Evolutionary conservation across 1,140 invertebrate genomes (phyloP), one percentile per base, ranked within the genome.

Genomic region (Ceratitis capitata): DNA sequence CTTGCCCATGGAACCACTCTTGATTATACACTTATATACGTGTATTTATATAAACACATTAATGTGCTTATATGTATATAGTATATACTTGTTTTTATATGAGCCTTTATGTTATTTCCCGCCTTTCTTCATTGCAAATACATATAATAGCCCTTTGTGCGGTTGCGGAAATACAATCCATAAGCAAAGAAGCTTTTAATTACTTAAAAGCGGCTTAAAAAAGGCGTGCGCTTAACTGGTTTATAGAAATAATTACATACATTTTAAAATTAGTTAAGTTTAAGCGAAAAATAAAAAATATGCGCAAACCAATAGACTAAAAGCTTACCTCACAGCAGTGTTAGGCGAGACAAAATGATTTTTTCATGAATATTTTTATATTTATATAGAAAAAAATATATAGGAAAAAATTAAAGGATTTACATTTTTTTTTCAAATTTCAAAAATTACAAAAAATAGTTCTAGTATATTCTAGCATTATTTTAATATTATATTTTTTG

Each of bases 181-280:
- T n/a, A 69, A n/a, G n/a, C 39, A 19, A 61, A 69, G 29, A 35
- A 19, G 32, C 61, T 19, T 69, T 35, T 19, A 69, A 69, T 69
- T 69, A 69, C 61, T 69, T 69, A 69, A 69, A 69, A 69, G n/a
- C 32, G 39, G 61, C 61, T 19, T 69, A 35, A 35, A 35, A 35
- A 35, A 69, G 14, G 16, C 26, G 32, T 69, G 29, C 58, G 4
- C 12, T 61, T 61, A 26, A 29, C 26, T 61, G 32, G 4, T 1
- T n/a, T 35, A 69, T 69, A 69, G 39, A 69, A 7, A 32, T 69
- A 69, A 39, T 69, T 69, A 69, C 16, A 69, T 69, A n/a, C 4
- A 56, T 56, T 56, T 56, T 56, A 23, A 56, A 56, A 23, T n/a
- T 9, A 56, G 23, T 56, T 2, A 3, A 56, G 19, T 56, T 56